Percentiles rank a stretch among this genome's conserved stretches.
phyloP scores from a whole-genome alignment of 1,140 invertebrate genomes.

The Vanessa atalanta region DNA sequence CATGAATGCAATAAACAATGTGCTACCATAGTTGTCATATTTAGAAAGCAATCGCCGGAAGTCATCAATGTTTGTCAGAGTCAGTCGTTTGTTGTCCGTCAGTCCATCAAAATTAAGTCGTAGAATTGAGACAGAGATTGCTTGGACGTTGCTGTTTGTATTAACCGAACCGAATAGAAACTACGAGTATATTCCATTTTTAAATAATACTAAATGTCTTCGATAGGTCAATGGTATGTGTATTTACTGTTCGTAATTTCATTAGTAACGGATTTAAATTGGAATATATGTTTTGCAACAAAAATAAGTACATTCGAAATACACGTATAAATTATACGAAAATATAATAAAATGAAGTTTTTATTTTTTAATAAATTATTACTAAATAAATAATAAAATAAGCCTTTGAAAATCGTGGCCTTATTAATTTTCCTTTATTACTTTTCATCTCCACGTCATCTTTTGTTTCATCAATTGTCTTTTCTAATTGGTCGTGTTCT shows the following conservation, averaged over 20 bases:
- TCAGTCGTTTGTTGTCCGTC: not conserved
- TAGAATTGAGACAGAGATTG: not conserved
- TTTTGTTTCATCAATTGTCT: constrained; percentile 19
- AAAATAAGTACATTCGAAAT: too few relatives aligned
- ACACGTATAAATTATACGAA: too few relatives aligned
- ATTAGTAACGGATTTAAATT: not conserved
- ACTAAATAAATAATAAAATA: not conserved
- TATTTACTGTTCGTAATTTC: not conserved
- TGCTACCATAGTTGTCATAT: not conserved
- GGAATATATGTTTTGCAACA: too few relatives aligned
- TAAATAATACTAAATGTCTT: not conserved
- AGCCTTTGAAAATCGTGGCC: not conserved
- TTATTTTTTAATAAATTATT: too few relatives aligned
- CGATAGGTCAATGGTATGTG: not conserved
- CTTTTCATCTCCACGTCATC: constrained; percentile 23
- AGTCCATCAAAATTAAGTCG: constrained; percentile 1
- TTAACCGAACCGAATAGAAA: not conserved
- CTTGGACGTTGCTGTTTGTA: not conserved
- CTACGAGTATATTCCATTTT: not conserved
- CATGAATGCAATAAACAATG: not conserved
- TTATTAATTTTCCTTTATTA: constrained; percentile 8
- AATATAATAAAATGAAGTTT: too few relatives aligned
- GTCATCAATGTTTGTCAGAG: not conserved
- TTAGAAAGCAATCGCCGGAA: not conserved
- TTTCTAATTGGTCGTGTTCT: constrained; percentile 22